phyloP scores from a whole-genome alignment of 1,140 invertebrate species.

The Brachionus manjavacas region DNA sequence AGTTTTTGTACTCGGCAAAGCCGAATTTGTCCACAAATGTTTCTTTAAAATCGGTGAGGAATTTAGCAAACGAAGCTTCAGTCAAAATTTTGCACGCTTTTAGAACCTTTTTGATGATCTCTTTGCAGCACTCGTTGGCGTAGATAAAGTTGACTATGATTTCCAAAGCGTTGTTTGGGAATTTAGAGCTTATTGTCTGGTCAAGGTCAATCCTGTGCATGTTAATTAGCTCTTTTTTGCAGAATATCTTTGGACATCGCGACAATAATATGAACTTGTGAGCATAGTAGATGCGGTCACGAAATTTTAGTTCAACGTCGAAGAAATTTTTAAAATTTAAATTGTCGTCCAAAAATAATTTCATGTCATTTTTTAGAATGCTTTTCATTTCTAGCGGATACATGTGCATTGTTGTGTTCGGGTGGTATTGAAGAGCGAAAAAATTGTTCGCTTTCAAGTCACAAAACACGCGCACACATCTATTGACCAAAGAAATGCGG shows the following conservation, averaged over 20 bases:
- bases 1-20: neutral
- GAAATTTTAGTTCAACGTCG: neutral
- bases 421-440: conserved; percentile 10
- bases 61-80: neutral
- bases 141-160: neutral
- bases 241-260: neutral
- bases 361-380: neutral
- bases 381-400: conserved; percentile 11
- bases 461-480: conserved; percentile 2
- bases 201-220: neutral
- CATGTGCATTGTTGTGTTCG: neutral
- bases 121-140: neutral
- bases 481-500: neutral
- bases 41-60: conserved; percentile 16
- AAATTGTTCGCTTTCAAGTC: conserved; percentile 37
- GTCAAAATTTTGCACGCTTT: neutral
- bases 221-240: neutral
- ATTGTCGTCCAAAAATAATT: conserved; percentile 5
- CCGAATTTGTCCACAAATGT: conserved; percentile 30
- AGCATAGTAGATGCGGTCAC: neutral
- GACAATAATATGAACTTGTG: neutral
- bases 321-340: neutral
- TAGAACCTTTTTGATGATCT: neutral
- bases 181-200: neutral
- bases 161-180: neutral